phyloP scores from a whole-genome alignment of 1,140 invertebrate species.

The Hycleus cichorii region DNA sequence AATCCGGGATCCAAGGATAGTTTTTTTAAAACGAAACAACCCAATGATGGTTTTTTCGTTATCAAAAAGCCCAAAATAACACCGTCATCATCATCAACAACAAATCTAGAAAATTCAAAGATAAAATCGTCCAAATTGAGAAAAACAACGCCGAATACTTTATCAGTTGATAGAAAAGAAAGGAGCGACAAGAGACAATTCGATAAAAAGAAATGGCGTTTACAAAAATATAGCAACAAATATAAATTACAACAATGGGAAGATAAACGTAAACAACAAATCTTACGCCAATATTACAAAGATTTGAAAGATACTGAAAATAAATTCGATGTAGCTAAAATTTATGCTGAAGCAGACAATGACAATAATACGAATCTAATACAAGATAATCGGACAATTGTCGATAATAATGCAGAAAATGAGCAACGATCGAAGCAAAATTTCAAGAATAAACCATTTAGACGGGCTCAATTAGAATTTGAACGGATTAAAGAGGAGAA shows the following conservation, averaged over 20 bases:
- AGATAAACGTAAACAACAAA: constrained; percentile 49
- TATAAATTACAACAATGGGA: constrained; percentile 60
- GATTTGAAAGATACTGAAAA: constrained; percentile 41
- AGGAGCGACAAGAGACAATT: constrained; percentile 44
- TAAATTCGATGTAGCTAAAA: constrained; percentile 31
- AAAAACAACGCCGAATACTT: background rate
- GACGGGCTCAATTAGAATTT: constrained; percentile 50
- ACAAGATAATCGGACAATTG: constrained; percentile 3
- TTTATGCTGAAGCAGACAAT: constrained; percentile 21
- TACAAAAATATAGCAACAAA: constrained; percentile 60
- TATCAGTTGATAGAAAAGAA: background rate
- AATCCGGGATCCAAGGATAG: constrained; percentile 5
- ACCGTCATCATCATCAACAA: background rate
- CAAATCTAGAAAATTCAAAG: background rate
- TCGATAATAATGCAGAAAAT: background rate
- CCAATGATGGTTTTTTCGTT: background rate
- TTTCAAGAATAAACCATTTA: constrained; percentile 41
- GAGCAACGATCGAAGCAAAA: constrained; percentile 11
- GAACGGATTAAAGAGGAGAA: constrained; percentile 51
- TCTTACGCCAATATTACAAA: constrained; percentile 49
- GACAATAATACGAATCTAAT: constrained; percentile 19
- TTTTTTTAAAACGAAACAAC: constrained; percentile 12
- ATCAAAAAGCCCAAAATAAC: background rate
- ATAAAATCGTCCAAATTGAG: background rate
- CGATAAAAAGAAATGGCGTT: constrained; percentile 55